Evolutionary conservation across 1,140 invertebrate species (phyloP).

Genomic region (Centruroides sculpturatus): DNA sequence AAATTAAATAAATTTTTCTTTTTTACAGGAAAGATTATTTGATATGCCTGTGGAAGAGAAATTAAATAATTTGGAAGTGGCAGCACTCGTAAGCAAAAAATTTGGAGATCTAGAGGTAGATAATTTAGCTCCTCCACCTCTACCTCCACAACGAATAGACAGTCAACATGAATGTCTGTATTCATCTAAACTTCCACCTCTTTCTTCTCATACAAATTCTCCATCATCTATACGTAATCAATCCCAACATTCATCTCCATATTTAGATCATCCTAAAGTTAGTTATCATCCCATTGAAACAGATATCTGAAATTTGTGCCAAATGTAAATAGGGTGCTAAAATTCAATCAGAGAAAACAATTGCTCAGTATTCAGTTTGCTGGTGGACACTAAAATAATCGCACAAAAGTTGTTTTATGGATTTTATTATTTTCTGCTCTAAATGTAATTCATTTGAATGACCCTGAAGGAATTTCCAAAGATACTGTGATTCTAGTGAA

Average conservation of each 20-base stretch:
- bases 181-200: not conserved
- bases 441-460: too few species aligned
- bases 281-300: constrained; percentile 14
- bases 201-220: not conserved
- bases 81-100: constrained; percentile 18
- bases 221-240: not conserved
- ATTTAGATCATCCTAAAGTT: not conserved
- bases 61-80: constrained; percentile 19
- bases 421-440: too few species aligned
- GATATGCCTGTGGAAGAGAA: constrained; percentile 10
- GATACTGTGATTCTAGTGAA: too few species aligned
- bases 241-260: not conserved
- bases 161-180: constrained; percentile 1
- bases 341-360: too few species aligned
- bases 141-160: constrained; percentile 8
- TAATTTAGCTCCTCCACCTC: not conserved
- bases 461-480: too few species aligned
- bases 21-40: not conserved
- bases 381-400: too few species aligned
- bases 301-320: constrained; percentile 10
- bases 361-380: too few species aligned
- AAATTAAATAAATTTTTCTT: not conserved
- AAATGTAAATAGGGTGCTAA: too few species aligned
- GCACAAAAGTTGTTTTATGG: too few species aligned
- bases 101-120: constrained; percentile 7